Percentiles rank a stretch among this genome's conserved stretches.
phyloP scores from a whole-genome alignment of 1,140 invertebrate genomes.

The Drosophila obscura region DNA sequence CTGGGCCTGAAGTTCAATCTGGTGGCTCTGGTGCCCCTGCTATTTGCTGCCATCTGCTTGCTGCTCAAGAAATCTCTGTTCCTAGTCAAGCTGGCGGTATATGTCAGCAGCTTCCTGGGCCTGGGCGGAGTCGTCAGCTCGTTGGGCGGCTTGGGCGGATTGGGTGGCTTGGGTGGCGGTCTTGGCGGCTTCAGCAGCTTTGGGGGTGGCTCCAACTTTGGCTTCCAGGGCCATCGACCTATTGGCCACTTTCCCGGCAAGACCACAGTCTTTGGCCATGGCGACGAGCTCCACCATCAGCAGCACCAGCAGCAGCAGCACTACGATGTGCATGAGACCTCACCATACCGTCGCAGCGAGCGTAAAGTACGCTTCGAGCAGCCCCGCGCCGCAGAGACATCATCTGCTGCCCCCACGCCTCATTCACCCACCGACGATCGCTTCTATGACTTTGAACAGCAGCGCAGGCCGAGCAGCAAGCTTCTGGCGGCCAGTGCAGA shows the following conservation, averaged over 20 bases:
- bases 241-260: constrained; percentile 68
- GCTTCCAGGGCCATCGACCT: constrained; percentile 45
- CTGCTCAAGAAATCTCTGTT: constrained; percentile 90
- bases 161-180: constrained; percentile 38
- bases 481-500: constrained; percentile 29
- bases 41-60: constrained; percentile 88
- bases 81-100: constrained; percentile 88
- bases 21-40: constrained; percentile 88
- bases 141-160: constrained; percentile 55
- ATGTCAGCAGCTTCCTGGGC: constrained; percentile 88
- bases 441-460: constrained; percentile 81
- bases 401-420: background rate
- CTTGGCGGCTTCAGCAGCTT: constrained; percentile 47
- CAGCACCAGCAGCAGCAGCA: constrained; percentile 29
- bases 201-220: background rate
- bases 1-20: constrained; percentile 91
- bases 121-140: constrained; percentile 84
- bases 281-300: constrained; percentile 65
- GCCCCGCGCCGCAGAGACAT: constrained; percentile 32
- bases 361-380: constrained; percentile 74
- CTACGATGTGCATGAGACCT: constrained; percentile 64
- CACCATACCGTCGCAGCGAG: constrained; percentile 72
- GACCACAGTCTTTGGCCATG: constrained; percentile 50
- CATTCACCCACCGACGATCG: constrained; percentile 57
- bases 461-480: constrained; percentile 45